Conservation (phyloP, 2,888 invertebrate species). For the Drosophila suboccidentalis region DNA sequence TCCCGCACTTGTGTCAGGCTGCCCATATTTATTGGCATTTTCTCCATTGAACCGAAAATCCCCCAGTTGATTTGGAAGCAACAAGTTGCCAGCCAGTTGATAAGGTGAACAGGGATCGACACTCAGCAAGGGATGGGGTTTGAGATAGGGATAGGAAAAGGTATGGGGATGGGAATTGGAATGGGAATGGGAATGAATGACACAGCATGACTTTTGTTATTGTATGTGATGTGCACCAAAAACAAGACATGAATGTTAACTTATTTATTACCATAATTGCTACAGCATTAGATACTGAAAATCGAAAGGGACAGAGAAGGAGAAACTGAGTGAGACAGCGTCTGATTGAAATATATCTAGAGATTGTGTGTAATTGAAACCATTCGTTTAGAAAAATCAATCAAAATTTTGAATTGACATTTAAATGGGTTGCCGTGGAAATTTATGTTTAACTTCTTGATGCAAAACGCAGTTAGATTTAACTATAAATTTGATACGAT, state of each 20-base stretch:
- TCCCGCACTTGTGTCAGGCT: conserved; percentile 4
- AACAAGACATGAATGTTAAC: conserved; percentile 39
- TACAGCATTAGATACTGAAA: conserved; percentile 14
- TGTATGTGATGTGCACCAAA: conserved; percentile 35
- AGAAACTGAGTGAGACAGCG: not conserved
- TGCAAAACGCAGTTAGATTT: not conserved
- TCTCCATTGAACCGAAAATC: conserved; percentile 71
- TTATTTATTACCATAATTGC: conserved; percentile 65
- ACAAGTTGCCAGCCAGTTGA: conserved; percentile 56
- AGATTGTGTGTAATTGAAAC: conserved; percentile 59
- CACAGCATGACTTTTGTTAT: conserved; percentile 65
- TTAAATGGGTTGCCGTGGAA: conserved; percentile 42
- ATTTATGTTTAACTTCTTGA: conserved; percentile 1
- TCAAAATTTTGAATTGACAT: conserved; percentile 53
- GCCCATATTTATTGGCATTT: conserved; percentile 66
- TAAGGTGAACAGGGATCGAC: conserved; percentile 16
- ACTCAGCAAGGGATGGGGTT: conserved; percentile 11
- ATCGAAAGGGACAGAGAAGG: not conserved
- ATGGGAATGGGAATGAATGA: not conserved
- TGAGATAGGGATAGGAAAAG: conserved; percentile 5
- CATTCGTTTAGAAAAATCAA: conserved; percentile 71
- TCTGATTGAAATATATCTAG: conserved; percentile 8
- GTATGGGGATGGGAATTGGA: conserved; percentile 1
- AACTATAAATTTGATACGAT: not conserved
- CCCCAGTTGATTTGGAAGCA: conserved; percentile 72